phyloP scores from a whole-genome alignment of 1,140 invertebrate species.

The Sinella curviseta region DNA sequence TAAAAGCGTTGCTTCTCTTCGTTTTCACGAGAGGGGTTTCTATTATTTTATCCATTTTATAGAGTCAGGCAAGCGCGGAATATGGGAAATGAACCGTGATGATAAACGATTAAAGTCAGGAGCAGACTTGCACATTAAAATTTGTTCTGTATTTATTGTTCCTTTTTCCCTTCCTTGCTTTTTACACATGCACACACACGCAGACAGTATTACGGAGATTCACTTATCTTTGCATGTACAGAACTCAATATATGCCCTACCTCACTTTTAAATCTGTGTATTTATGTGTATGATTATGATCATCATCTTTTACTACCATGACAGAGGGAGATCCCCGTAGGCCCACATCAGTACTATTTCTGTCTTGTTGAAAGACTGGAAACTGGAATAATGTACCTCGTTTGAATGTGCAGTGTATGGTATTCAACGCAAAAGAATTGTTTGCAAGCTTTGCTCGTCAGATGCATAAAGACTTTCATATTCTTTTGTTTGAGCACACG shows the following conservation, averaged over 20 bases:
- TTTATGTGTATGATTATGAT: constrained; percentile 11
- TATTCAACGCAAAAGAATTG: not conserved
- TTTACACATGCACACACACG: not conserved
- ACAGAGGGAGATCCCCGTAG: not conserved
- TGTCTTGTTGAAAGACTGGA: too few species aligned
- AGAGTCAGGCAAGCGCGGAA: not conserved
- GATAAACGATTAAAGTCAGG: constrained; percentile 26
- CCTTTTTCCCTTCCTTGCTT: not conserved
- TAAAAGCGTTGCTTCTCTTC: too few species aligned
- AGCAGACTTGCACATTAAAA: constrained; percentile 20
- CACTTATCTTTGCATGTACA: not conserved
- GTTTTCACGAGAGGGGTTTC: not conserved
- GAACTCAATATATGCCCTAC: not conserved
- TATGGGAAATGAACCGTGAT: constrained; percentile 24
- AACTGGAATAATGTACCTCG: not conserved
- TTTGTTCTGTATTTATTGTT: constrained; percentile 18
- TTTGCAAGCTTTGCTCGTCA: not conserved
- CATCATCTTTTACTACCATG: too few species aligned
- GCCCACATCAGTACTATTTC: too few species aligned
- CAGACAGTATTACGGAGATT: not conserved
- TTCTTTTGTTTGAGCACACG: too few species aligned
- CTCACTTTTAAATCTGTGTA: constrained; percentile 1
- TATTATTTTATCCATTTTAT: constrained; percentile 14
- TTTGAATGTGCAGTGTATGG: not conserved
- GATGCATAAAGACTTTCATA: constrained; percentile 1